phyloP scores from a whole-genome alignment of 2,888 invertebrate species.

The Scrobipalpa atriplicella region DNA sequence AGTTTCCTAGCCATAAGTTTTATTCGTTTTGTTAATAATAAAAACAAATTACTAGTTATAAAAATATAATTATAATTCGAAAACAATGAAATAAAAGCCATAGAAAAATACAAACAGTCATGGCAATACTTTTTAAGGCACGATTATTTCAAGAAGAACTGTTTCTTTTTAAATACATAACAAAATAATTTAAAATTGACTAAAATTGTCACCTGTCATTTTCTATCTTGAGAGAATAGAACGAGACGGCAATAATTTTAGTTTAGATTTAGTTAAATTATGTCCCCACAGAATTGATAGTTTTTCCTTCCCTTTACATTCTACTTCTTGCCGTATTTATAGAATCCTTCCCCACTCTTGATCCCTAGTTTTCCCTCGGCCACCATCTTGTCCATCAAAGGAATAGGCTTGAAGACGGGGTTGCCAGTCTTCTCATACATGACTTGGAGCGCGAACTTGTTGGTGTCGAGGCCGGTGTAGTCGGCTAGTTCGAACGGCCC shows the following conservation, averaged over 20 bases:
- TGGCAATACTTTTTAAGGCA: no score
- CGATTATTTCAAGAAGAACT: no score
- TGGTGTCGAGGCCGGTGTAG: constrained; percentile 93
- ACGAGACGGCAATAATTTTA: no score
- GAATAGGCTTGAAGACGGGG: constrained; percentile 81
- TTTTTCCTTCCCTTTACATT: neutral
- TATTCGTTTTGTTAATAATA: no score
- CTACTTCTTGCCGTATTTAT: constrained; percentile 83
- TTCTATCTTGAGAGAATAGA: no score
- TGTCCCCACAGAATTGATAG: neutral
- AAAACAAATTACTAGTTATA: no score
- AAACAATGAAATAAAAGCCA: constrained; percentile 1
- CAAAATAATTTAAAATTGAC: no score
- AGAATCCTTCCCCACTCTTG: constrained; percentile 93
- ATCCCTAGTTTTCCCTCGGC: constrained; percentile 90
- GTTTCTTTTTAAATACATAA: no score
- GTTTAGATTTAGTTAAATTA: no score
- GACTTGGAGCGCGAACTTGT: constrained; percentile 88
- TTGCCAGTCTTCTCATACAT: constrained; percentile 86
- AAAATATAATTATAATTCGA: neutral
- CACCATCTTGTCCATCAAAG: constrained; percentile 86
- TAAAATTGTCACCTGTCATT: no score
- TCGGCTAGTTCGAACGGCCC: constrained; percentile 94
- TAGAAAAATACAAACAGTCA: neutral
- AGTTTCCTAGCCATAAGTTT: no score